These are phyloP conservation scores for Chromis chromis DNA, from an alignment of 2,797 vertebrate species.

Conservation along the genomic window DNA sequence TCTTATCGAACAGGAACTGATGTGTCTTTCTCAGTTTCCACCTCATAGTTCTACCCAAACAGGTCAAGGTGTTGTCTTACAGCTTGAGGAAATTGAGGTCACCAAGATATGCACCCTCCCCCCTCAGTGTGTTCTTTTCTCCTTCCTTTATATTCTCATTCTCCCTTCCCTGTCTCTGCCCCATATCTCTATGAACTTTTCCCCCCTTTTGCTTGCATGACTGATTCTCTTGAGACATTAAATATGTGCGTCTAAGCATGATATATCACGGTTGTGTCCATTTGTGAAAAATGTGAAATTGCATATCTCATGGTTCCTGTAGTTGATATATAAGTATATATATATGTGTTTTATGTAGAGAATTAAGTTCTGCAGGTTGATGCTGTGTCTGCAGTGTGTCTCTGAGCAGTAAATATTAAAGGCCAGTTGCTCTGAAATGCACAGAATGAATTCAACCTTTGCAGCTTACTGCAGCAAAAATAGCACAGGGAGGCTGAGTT, in stretches of 20 bases:
- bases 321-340: neutral
- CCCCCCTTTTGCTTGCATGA: conserved; percentile 8
- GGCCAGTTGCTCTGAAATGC: conserved; percentile 22
- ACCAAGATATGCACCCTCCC: conserved; percentile 21
- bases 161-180: conserved; percentile 8
- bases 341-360: conserved; percentile 30
- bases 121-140: neutral
- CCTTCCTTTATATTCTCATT: neutral
- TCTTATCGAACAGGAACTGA: conserved; percentile 32
- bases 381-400: conserved; percentile 32
- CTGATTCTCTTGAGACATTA: conserved; percentile 3
- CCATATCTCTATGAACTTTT: neutral
- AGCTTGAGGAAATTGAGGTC: conserved; percentile 46
- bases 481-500: neutral
- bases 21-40: conserved; percentile 26
- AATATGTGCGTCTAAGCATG: conserved; percentile 26
- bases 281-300: conserved; percentile 17
- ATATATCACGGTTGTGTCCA: neutral
- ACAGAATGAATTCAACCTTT: conserved; percentile 2
- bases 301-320: conserved; percentile 4
- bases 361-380: neutral
- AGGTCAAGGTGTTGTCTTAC: conserved; percentile 61
- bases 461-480: conserved; percentile 1
- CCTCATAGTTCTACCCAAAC: conserved; percentile 24
- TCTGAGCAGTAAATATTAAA: conserved; percentile 44